Evolutionary conservation across 1,140 invertebrate species (phyloP).

Genomic region (Myzus persicae): DNA sequence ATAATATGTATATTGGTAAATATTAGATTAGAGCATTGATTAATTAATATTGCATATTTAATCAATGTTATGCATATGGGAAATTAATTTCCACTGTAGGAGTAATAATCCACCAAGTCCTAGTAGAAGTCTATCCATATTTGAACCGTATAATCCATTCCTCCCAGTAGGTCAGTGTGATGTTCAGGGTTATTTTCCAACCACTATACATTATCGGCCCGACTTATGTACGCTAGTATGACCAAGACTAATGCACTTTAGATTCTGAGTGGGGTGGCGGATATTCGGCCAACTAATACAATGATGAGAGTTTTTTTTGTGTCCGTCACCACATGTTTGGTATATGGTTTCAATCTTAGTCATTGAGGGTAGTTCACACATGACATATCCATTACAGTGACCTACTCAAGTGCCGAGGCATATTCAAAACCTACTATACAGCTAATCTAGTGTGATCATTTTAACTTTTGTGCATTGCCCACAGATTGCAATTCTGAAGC

Average conservation of each 20-base stretch:
- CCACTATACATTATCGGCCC: not conserved
- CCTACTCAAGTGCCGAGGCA: too few species aligned
- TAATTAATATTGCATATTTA: too few species aligned
- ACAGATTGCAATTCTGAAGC: constrained; percentile 41
- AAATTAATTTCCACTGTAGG: too few species aligned
- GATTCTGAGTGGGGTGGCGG: not conserved
- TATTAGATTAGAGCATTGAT: not conserved
- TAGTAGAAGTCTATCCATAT: not conserved
- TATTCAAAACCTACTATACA: not conserved
- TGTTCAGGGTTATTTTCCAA: not conserved
- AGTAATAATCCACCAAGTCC: too few species aligned
- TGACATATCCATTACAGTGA: not conserved
- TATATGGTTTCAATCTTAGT: not conserved
- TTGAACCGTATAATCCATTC: not conserved
- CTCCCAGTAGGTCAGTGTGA: not conserved
- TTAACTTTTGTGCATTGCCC: not conserved
- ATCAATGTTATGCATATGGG: too few species aligned
- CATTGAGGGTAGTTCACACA: not conserved
- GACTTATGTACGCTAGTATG: not conserved
- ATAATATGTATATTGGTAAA: too few species aligned
- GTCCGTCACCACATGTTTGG: not conserved
- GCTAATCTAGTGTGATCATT: not conserved
- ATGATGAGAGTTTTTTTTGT: not conserved
- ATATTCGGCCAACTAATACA: not conserved
- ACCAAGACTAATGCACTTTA: not conserved